Conservation (phyloP, 2,888 invertebrate genomes). For the Argyresthia goedartella region DNA sequence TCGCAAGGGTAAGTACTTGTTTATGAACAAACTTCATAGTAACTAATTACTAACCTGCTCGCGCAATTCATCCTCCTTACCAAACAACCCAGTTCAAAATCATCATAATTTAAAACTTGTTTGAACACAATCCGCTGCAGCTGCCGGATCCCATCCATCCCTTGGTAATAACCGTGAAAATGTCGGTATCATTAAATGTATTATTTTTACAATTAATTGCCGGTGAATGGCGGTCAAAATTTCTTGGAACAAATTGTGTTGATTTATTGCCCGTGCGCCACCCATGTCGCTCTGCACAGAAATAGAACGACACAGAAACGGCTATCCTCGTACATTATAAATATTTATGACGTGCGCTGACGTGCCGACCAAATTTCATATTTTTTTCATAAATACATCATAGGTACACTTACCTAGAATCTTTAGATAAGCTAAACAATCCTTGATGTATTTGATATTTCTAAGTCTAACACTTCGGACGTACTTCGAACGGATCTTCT, state of each 20-base stretch:
- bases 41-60: too few species aligned
- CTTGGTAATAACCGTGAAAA: constrained; percentile 15
- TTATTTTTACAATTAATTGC: constrained; percentile 38
- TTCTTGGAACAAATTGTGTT: constrained; percentile 58
- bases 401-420: too few species aligned
- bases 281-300: constrained; percentile 42
- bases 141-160: constrained; percentile 22
- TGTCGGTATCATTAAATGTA: constrained; percentile 21
- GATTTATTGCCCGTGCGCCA: constrained; percentile 46
- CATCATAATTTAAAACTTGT: too few species aligned
- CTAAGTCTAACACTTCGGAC: too few species aligned
- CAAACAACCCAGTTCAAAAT: too few species aligned
- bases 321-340: constrained; percentile 2
- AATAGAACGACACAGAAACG: constrained; percentile 30
- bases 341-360: constrained; percentile 4
- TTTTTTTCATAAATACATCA: neutral
- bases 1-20: too few species aligned
- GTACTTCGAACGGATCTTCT: too few species aligned
- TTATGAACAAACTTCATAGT: too few species aligned
- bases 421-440: too few species aligned
- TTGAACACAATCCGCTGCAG: neutral
- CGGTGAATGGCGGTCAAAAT: constrained; percentile 28
- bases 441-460: too few species aligned
- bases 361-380: neutral
- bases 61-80: too few species aligned